These are phyloP conservation scores for Thelaira solivaga DNA, from an alignment of 2,888 invertebrate species.

Conservation along the genomic window DNA sequence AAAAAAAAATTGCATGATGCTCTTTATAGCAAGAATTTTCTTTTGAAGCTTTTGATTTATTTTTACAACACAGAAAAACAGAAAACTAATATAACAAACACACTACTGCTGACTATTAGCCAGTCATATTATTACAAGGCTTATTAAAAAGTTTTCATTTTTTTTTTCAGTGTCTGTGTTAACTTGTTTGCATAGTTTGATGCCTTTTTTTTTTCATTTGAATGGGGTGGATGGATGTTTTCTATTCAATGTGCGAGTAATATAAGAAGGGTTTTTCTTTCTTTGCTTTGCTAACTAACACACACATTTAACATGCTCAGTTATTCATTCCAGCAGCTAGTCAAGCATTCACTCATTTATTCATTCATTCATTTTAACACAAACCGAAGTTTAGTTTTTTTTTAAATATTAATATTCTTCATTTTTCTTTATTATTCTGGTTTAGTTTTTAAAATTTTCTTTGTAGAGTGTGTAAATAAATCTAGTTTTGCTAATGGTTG, in stretches of 20 bases:
- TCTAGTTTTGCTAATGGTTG: not conserved
- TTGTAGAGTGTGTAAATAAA: constrained; percentile 8
- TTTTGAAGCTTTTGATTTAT: constrained; percentile 34
- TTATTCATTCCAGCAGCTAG: not conserved
- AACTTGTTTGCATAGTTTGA: constrained; percentile 36
- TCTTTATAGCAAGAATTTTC: not conserved
- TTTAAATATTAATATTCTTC: not conserved
- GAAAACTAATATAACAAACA: constrained; percentile 33
- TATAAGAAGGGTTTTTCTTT: constrained; percentile 26
- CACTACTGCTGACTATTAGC: too few relatives aligned
- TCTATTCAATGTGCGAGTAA: not conserved
- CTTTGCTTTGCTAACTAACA: not conserved
- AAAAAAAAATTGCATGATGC: constrained; percentile 36
- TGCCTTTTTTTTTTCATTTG: constrained; percentile 8
- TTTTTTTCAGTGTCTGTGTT: constrained; percentile 4
- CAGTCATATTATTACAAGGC: constrained; percentile 10
- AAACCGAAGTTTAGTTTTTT: not conserved
- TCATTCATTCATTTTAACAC: constrained; percentile 12
- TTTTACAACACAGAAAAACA: constrained; percentile 4
- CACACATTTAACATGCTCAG: not conserved
- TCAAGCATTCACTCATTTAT: constrained; percentile 5
- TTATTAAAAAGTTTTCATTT: constrained; percentile 28
- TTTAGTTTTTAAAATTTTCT: not conserved
- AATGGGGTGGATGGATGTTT: constrained; percentile 15
- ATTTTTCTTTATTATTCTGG: constrained; percentile 8